Conservation (phyloP, 2,113 vertebrate species). For the Oplegnathus fasciatus region DNA sequence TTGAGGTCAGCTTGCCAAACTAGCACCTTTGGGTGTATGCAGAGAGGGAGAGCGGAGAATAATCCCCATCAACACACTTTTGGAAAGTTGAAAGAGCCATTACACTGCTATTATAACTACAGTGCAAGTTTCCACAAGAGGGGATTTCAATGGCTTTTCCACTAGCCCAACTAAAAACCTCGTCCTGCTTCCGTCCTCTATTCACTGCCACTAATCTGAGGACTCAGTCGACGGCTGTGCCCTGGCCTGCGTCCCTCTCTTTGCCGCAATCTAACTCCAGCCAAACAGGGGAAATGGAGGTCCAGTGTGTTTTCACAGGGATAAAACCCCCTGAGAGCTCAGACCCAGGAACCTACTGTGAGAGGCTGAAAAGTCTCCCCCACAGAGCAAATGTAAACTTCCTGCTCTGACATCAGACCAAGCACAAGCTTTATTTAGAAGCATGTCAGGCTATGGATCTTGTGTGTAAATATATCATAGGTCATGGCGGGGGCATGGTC, state of each 20-base stretch:
- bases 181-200: constrained; percentile 65
- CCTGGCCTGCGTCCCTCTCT: constrained; percentile 7
- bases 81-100: constrained; percentile 19
- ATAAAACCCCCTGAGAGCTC: constrained; percentile 53
- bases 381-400: constrained; percentile 70
- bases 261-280: constrained; percentile 1
- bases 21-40: neutral
- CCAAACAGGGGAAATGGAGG: constrained; percentile 56
- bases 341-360: constrained; percentile 50
- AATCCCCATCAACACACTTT: constrained; percentile 10
- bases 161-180: constrained; percentile 35
- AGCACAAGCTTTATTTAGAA: constrained; percentile 58
- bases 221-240: constrained; percentile 44
- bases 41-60: neutral
- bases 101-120: constrained; percentile 49
- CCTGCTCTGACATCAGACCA: constrained; percentile 73
- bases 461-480: constrained; percentile 41
- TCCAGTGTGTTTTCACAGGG: constrained; percentile 72
- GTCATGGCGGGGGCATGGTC: constrained; percentile 9
- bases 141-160: constrained; percentile 61
- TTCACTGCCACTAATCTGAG: constrained; percentile 76
- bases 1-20: constrained; percentile 10
- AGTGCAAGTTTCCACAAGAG: constrained; percentile 73
- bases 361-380: constrained; percentile 40
- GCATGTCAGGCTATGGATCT: constrained; percentile 23